These are phyloP conservation scores for Butorides virescens DNA, from an alignment of 2,113 vertebrate species.

Conservation along the genomic window DNA sequence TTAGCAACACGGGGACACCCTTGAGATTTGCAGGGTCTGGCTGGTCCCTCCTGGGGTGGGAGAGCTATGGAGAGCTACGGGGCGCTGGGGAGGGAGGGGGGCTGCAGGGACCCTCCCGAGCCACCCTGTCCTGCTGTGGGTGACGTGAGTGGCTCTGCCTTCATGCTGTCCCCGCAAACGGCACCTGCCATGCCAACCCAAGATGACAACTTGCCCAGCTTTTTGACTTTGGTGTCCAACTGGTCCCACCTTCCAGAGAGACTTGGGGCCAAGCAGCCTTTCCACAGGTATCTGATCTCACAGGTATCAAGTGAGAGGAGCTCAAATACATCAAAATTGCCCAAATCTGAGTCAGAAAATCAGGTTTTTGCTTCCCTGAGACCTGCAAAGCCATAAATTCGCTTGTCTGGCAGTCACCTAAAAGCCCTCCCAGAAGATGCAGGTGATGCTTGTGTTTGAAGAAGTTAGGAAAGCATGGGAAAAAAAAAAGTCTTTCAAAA, in stretches of 20 bases:
- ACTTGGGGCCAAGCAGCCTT: neutral
- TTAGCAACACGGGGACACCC: rapidly evolving
- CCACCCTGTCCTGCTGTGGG: neutral
- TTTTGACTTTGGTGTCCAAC: neutral
- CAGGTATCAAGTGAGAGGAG: neutral
- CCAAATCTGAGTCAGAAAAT: neutral
- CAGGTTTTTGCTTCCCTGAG: neutral
- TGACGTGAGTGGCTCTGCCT: neutral
- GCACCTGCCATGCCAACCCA: rapidly evolving
- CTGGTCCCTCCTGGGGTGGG: neutral
- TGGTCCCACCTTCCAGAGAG: neutral
- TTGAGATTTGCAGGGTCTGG: neutral
- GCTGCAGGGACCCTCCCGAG: neutral
- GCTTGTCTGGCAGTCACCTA: neutral
- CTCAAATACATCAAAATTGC: neutral
- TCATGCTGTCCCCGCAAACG: rapidly evolving
- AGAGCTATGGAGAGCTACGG: neutral
- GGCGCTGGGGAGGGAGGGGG: neutral
- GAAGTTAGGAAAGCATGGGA: neutral
- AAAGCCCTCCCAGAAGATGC: neutral
- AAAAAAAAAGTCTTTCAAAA: neutral
- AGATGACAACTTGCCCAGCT: rapidly evolving
- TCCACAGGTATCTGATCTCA: neutral
- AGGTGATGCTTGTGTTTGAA: neutral
- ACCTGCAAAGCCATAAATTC: neutral